Evolutionary conservation across 2,113 vertebrate species (phyloP), one percentile per base, ranked within the genome.

Genomic region (Anguilla rostrata): DNA sequence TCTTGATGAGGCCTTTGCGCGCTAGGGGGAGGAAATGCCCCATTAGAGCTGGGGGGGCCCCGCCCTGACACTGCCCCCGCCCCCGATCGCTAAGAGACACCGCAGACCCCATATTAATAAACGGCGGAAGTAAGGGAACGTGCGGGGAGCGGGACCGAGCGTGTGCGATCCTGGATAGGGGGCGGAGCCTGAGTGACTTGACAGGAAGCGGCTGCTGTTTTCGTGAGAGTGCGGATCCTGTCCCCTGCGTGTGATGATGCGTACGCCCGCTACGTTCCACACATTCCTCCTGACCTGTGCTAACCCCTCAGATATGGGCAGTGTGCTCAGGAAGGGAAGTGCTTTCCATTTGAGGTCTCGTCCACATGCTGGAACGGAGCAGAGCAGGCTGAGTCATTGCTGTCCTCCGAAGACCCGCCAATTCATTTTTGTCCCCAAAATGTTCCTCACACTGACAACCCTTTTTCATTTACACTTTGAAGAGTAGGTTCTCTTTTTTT

Each of bases 21-120:
- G 46, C 80, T 1, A 2, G 0, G 53, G 53, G 79, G 79, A 46
- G 85, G 85, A 86, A 86, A 86, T 86, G 56, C 79, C 85, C 85
- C 78, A 86, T 86, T 86, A 86, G 39, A 81, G 22, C 26, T 46
- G 26, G 40, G 78, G 60, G 56, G 78, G 29, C 79, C 71, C 81
- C 85, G 49, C 85, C 85, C 85, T 71, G 79, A 82, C 85, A 39
- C 79, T 43, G 15, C 85, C 14, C 34, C 34, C 34, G 34, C 34
- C 34, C 34, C 34, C 78, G 29, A 16, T 22, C 39, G 26, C 53
- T 71, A 34, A 11, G 1, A 20, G 4, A 53, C 85, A 29, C 5
- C 56, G 29, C 53, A 34, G 49, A 3, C 14, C 40, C 82, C 40
- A 86, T 66, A 63, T 82, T 81, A 60, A 43, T 82, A 75, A n/a